phyloP scores from a whole-genome alignment of 2,888 invertebrate species.

The Hydropsyche betteni region DNA sequence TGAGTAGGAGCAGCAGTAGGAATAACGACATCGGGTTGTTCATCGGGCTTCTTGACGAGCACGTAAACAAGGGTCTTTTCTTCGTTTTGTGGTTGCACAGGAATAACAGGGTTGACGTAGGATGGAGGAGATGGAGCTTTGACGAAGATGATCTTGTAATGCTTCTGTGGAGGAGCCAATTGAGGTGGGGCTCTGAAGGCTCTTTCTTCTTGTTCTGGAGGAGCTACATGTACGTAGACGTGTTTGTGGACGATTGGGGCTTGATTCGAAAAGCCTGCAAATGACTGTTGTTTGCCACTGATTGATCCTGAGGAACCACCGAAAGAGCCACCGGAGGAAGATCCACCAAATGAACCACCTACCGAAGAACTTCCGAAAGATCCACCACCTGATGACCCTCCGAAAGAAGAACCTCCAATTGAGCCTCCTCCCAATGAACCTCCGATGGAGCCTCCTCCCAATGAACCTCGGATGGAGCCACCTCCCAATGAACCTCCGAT shows the following conservation, averaged over 20 bases:
- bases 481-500: slow-evolving; percentile 54
- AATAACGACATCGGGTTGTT: slow-evolving; percentile 70
- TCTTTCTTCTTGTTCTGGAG: slow-evolving; percentile 81
- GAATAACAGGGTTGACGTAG: slow-evolving; percentile 75
- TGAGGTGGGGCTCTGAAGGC: slow-evolving; percentile 71
- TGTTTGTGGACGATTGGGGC: slow-evolving; percentile 82
- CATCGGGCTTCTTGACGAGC: slow-evolving; percentile 78
- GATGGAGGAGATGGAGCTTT: slow-evolving; percentile 77
- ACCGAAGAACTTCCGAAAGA: slow-evolving; percentile 58
- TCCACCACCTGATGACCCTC: slow-evolving; percentile 47
- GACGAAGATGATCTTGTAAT: slow-evolving; percentile 76
- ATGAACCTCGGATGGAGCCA: slow-evolving; percentile 55
- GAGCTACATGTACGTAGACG: slow-evolving; percentile 90
- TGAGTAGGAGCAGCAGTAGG: slow-evolving; percentile 75
- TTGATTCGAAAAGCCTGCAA: slow-evolving; percentile 63
- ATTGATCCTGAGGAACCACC: slow-evolving; percentile 53
- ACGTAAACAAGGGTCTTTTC: slow-evolving; percentile 80
- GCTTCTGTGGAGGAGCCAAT: slow-evolving; percentile 77
- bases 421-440: slow-evolving; percentile 52
- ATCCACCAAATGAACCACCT: neutral
- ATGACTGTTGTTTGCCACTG: no score
- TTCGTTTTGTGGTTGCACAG: slow-evolving; percentile 74
- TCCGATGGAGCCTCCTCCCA: slow-evolving; percentile 35
- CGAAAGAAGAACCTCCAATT: slow-evolving; percentile 47
- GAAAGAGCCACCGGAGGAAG: slow-evolving; percentile 50